Base-by-base conservation (phyloP, 2,888 invertebrate species). In the Ommatoiulus sabulosus region DNA sequence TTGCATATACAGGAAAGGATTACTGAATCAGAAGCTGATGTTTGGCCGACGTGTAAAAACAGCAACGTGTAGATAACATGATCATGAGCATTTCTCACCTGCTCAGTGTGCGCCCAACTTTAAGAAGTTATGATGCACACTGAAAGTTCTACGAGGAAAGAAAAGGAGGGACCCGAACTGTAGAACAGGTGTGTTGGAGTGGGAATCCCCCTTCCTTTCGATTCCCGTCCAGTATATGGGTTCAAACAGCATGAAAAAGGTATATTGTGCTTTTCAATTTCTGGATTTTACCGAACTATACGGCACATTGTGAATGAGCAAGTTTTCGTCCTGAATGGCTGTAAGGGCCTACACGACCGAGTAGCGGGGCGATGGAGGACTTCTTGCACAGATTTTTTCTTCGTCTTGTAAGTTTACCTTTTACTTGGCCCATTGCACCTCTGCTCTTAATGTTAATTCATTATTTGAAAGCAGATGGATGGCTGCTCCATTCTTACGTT, bases 271-370 rank as follows among this genome's bases (percentile, higher is more conserved):
- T 17, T 10, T 43, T 43, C 15, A 52, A 84, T 43, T 12, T 43
- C 84, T 84, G 20, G 24, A 84, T 84, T 20, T 84, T 15, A n/a
- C 4, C 43, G 84, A 43, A 43, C 43, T 43, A 84, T 43, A 43
- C 15, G 15, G 24, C 24, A 84, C 43, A 84, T 84, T 84, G 84
- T 84, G 84, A 84, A 84, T 84, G 84, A 84, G 84, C 84, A 84
- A 84, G 84, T 43, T 84, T 84, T 84, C 35, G 43, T 3, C 35
- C 20, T 84, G 84, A 43, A 84, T 43, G 43, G 24, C 4, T 84
- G 84, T 0, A 84, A 84, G 84, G 35, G 84, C 84, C 35, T 84
- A 12, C 10, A 20, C 43, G 52, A 52, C 52, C 52, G 15, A 12
- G 52, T 52, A 52, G 7, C 48, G 52, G 52, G 52, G 52, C 52